Conservation (phyloP, 1,140 invertebrate genomes). For the Lasioglossum baleicum region DNA sequence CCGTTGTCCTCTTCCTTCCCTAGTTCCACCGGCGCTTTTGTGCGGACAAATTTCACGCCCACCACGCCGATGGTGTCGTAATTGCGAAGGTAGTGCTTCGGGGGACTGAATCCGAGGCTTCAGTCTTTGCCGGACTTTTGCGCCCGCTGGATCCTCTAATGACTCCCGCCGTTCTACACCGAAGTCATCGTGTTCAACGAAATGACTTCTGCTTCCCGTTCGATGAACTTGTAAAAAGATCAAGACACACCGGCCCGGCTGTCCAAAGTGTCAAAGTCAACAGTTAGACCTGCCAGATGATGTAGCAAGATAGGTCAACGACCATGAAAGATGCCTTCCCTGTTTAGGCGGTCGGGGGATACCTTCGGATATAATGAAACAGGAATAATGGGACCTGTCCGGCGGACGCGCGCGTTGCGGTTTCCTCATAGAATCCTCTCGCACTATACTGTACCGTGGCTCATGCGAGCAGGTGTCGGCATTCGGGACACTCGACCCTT, state of each 20-base stretch:
- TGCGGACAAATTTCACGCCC: slow-evolving; percentile 49
- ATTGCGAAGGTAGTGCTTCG: slow-evolving; percentile 21
- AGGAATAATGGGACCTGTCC: slow-evolving; percentile 63
- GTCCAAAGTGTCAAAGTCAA: too few species aligned
- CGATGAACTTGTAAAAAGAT: too few species aligned
- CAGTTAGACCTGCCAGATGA: too few species aligned
- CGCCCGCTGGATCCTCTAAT: neutral
- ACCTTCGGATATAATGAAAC: slow-evolving; percentile 50
- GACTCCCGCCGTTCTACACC: too few species aligned
- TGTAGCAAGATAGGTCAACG: neutral
- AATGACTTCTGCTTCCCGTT: too few species aligned
- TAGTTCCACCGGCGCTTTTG: slow-evolving; percentile 23
- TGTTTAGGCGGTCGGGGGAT: neutral
- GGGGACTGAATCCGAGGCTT: neutral
- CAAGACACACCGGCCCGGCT: too few species aligned
- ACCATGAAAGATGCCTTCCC: neutral
- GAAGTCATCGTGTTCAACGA: too few species aligned
- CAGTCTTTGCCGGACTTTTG: slow-evolving; percentile 10
- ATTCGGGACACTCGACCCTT: slow-evolving; percentile 33
- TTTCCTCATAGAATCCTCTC: slow-evolving; percentile 26
- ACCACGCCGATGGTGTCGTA: slow-evolving; percentile 37
- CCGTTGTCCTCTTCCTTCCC: neutral
- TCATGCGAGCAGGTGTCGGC: slow-evolving; percentile 27
- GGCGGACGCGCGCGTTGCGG: slow-evolving; percentile 29
- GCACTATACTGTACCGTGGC: neutral